phyloP scores from a whole-genome alignment of 2,797 vertebrate species.

The Rhynchonycteris naso region DNA sequence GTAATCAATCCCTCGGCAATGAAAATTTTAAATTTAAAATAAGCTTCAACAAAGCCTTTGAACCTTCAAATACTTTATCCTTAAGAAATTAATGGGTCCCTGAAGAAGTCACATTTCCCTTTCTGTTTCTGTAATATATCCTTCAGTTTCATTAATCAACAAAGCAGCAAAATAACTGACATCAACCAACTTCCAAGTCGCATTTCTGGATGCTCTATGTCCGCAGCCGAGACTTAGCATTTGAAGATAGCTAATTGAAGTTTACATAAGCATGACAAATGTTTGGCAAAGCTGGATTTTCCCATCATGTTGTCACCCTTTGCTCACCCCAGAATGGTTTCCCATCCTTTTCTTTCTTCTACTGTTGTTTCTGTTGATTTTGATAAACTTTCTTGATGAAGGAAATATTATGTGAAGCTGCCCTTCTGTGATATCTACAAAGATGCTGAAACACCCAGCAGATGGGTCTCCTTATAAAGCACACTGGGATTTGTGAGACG shows the following conservation, averaged over 20 bases:
- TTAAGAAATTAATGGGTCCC: conserved; percentile 91
- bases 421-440: conserved; percentile 71
- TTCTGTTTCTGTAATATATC: conserved; percentile 85
- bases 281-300: conserved; percentile 73
- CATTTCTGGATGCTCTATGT: not conserved
- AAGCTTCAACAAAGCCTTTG: conserved; percentile 89
- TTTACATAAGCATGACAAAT: conserved; percentile 75
- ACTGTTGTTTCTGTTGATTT: conserved; percentile 81
- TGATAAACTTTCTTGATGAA: conserved; percentile 73
- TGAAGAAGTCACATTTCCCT: conserved; percentile 87
- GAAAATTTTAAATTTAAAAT: conserved; percentile 90
- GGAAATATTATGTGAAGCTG: conserved; percentile 70
- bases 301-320: conserved; percentile 58
- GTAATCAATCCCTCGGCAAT: conserved; percentile 87
- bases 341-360: conserved; percentile 65
- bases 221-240: not conserved
- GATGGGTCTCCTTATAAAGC: conserved; percentile 74
- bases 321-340: conserved; percentile 65
- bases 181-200: conserved; percentile 73
- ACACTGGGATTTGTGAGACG: conserved; percentile 77
- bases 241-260: conserved; percentile 64
- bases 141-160: conserved; percentile 88
- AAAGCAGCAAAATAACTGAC: conserved; percentile 81
- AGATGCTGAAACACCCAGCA: conserved; percentile 68
- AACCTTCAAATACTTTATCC: conserved; percentile 88